phyloP scores from a whole-genome alignment of 2,888 invertebrate genomes.

The Rhagophthalmus giganteus region DNA sequence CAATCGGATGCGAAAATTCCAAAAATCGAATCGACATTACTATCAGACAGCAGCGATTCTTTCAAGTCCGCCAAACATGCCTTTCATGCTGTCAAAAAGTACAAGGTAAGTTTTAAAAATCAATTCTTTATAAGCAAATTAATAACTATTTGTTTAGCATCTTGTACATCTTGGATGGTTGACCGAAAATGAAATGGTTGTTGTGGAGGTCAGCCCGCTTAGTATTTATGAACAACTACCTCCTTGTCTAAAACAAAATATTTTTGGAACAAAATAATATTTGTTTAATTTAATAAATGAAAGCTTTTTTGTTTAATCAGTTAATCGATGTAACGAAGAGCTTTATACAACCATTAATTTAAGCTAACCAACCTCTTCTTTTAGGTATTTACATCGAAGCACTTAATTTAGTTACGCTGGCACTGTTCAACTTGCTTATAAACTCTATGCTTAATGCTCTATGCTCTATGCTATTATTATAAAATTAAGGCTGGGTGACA shows the following conservation, averaged over 20 bases:
- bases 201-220: conserved; percentile 74
- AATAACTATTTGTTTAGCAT: conserved; percentile 62
- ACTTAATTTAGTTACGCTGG: too few relatives aligned
- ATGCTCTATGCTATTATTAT: too few relatives aligned
- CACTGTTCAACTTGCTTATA: too few relatives aligned
- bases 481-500: too few relatives aligned
- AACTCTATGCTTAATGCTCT: too few relatives aligned
- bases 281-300: background rate
- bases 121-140: conserved; percentile 1
- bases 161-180: conserved; percentile 73
- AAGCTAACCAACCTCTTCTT: too few relatives aligned
- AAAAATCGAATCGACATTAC: conserved; percentile 43
- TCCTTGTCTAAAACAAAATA: conserved; percentile 67
- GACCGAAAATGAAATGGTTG: conserved; percentile 70
- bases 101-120: conserved; percentile 29
- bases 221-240: conserved; percentile 73
- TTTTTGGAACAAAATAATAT: conserved; percentile 60
- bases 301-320: too few relatives aligned
- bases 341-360: too few relatives aligned
- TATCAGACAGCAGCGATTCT: conserved; percentile 17
- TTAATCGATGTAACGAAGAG: too few relatives aligned
- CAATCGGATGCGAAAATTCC: conserved; percentile 52
- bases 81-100: conserved; percentile 55
- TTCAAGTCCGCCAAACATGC: conserved; percentile 43
- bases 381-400: too few relatives aligned